phyloP scores from a whole-genome alignment of 2,797 vertebrate genomes.

The Vespertilio murinus region DNA sequence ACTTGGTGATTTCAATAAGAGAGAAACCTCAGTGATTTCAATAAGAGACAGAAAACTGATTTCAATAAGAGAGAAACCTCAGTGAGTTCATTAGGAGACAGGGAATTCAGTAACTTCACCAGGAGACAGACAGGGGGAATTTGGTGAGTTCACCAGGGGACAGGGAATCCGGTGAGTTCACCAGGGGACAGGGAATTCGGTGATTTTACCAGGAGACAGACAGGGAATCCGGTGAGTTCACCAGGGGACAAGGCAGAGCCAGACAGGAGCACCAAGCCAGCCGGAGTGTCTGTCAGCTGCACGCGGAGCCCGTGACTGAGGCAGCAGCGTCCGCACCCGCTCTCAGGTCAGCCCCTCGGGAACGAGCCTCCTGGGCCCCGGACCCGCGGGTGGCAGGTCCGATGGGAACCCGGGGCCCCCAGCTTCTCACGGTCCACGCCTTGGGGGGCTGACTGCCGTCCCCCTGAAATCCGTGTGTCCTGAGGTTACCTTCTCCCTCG shows the following conservation, averaged over 20 bases:
- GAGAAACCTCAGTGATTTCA: too few relatives aligned
- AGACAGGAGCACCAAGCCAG: accelerated
- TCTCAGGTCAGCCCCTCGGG: accelerated
- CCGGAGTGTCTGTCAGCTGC: accelerated
- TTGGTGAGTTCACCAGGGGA: too few relatives aligned
- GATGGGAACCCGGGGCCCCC: background rate
- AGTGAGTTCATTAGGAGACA: background rate
- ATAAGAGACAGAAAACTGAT: too few relatives aligned
- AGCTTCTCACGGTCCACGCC: accelerated
- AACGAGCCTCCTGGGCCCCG: background rate
- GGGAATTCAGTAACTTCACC: background rate
- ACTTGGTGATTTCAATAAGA: too few relatives aligned
- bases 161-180: background rate
- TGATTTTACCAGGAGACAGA: too few relatives aligned
- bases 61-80: too few relatives aligned
- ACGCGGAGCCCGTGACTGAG: accelerated
- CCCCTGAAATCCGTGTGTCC: accelerated
- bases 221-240: background rate
- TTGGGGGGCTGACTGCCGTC: accelerated
- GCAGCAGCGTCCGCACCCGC: accelerated
- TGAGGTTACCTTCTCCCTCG: accelerated
- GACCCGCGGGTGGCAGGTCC: accelerated
- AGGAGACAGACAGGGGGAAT: too few relatives aligned
- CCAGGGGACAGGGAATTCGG: background rate
- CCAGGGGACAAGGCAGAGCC: background rate